phyloP scores from a whole-genome alignment of 2,888 invertebrate genomes.

The Diarsia dahlii region DNA sequence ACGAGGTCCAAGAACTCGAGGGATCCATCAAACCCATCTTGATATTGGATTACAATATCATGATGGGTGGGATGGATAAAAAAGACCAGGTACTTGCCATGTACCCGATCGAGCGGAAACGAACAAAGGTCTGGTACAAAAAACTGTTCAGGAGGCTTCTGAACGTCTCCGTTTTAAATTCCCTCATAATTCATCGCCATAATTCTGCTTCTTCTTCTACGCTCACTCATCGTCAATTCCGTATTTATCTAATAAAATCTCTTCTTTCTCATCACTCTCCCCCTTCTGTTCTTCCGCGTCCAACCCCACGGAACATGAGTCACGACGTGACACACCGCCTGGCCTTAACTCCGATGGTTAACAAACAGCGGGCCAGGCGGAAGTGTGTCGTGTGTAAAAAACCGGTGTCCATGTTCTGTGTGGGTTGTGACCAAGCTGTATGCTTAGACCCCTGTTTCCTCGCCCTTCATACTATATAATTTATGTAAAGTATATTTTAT shows the following conservation, averaged over 20 bases:
- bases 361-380: too few relatives aligned
- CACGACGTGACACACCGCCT: too few relatives aligned
- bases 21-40: slow-evolving; percentile 9
- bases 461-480: too few relatives aligned
- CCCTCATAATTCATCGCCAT: background rate
- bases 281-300: too few relatives aligned
- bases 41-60: background rate
- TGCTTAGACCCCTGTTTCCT: too few relatives aligned
- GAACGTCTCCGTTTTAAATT: background rate
- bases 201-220: background rate
- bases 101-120: background rate
- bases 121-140: background rate
- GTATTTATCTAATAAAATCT: background rate
- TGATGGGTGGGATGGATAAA: too few relatives aligned
- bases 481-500: too few relatives aligned
- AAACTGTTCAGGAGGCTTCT: background rate
- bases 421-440: too few relatives aligned
- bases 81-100: background rate
- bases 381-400: too few relatives aligned
- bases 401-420: too few relatives aligned
- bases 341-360: too few relatives aligned
- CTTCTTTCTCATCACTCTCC: background rate
- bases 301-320: too few relatives aligned
- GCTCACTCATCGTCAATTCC: background rate
- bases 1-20: background rate